phyloP scores from a whole-genome alignment of 2,797 vertebrate genomes.

The Darevskia nairensis region DNA sequence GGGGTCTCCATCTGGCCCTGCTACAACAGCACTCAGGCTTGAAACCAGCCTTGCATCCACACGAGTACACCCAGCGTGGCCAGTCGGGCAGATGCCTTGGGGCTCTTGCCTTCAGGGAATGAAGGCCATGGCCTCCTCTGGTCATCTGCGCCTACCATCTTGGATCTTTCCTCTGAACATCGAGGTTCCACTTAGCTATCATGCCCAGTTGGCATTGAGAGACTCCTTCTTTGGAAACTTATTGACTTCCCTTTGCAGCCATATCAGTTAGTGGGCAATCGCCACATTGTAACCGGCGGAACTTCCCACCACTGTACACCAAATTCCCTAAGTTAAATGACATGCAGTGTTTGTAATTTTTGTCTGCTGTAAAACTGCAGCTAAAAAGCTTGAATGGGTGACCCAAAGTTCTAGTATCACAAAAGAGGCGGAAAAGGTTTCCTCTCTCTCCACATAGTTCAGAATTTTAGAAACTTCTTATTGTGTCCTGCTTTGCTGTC shows the following conservation, averaged over 20 bases:
- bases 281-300: not conserved
- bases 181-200: not conserved
- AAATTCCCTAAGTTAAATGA: not conserved
- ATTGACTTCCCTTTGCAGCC: not conserved
- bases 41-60: too few species aligned
- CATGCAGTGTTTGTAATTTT: not conserved
- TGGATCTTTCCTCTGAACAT: not conserved
- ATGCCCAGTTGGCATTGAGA: not conserved
- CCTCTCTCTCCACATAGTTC: not conserved
- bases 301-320: too few species aligned
- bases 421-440: not conserved
- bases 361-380: too few species aligned
- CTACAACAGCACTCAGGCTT: too few species aligned
- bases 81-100: not conserved
- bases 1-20: too few species aligned
- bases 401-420: not conserved
- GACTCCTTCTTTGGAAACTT: not conserved
- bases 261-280: not conserved
- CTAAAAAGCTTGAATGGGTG: not conserved
- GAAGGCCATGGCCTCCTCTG: not conserved
- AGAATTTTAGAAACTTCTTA: not conserved
- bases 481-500: not conserved
- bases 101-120: not conserved
- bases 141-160: not conserved
- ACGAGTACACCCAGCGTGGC: too few species aligned